Evolutionary conservation across 2,888 invertebrate species (phyloP).

Genomic region (Strigamia crassipes): DNA sequence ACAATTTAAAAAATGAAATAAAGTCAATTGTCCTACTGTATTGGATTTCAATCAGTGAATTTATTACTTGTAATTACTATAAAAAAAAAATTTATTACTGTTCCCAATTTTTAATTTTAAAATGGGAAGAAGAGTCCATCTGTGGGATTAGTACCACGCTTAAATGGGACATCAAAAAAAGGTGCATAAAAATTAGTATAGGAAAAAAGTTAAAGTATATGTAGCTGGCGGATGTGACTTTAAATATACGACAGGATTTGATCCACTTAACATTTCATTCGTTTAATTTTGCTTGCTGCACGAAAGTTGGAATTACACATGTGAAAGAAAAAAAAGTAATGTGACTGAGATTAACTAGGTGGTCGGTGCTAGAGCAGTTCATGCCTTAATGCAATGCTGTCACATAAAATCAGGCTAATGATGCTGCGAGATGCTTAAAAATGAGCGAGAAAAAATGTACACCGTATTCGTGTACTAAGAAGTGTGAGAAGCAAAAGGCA

Average conservation of each 20-base stretch:
- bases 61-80: too few relatives aligned
- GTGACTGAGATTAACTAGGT: conserved; percentile 34
- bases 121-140: not conserved
- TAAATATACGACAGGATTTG: conserved; percentile 31
- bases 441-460: not conserved
- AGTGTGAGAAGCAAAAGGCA: not conserved
- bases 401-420: conserved; percentile 35
- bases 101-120: not conserved
- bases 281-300: conserved; percentile 3
- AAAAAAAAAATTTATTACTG: too few relatives aligned
- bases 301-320: not conserved
- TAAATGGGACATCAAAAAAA: not conserved
- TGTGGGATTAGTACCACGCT: not conserved
- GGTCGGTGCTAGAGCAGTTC: conserved; percentile 23
- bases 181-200: not conserved
- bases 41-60: too few relatives aligned
- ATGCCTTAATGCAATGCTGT: conserved; percentile 31
- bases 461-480: not conserved
- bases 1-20: too few relatives aligned
- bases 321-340: not conserved
- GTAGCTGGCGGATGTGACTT: not conserved
- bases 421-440: conserved; percentile 7
- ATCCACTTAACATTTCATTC: conserved; percentile 32
- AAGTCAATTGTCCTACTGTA: too few relatives aligned
- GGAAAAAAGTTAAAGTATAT: not conserved